Evolutionary conservation across 2,113 vertebrate genomes (phyloP).

Genomic region (Heterochromis multidens): DNA sequence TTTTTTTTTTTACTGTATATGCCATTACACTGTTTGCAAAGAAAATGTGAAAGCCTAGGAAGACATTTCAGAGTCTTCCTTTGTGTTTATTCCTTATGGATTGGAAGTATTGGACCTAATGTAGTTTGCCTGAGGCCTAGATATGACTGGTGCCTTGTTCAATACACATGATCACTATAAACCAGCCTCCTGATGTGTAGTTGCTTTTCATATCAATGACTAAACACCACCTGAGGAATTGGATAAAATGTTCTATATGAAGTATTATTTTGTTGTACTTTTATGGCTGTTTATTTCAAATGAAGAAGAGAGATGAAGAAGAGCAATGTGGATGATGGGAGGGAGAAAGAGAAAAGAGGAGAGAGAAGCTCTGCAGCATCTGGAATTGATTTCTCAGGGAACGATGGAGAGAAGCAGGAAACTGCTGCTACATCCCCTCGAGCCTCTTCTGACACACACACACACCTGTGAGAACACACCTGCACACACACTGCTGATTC

Average conservation of each 20-base stretch:
- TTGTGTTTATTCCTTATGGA: neutral
- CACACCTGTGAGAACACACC: constrained; percentile 17
- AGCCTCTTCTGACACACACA: constrained; percentile 25
- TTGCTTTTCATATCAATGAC: neutral
- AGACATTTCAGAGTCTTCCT: neutral
- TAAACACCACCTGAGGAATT: neutral
- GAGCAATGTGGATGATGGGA: neutral
- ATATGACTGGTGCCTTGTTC: neutral
- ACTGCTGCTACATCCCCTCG: constrained; percentile 39
- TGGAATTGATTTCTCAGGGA: constrained; percentile 61
- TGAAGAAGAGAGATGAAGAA: neutral
- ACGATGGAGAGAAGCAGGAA: constrained; percentile 36
- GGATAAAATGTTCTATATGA: neutral
- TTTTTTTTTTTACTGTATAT: too few relatives aligned
- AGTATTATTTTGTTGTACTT: neutral
- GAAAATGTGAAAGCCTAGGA: neutral
- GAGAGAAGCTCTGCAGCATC: constrained; percentile 39
- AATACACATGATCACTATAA: neutral
- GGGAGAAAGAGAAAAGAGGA: constrained; percentile 12
- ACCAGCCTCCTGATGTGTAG: neutral
- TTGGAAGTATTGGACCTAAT: neutral
- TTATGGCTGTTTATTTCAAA: neutral
- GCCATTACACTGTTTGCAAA: neutral
- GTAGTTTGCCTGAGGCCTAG: neutral
- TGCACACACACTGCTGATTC: constrained; percentile 37